phyloP scores from a whole-genome alignment of 2,113 vertebrate species.

The Dendropsophus ebraccatus region DNA sequence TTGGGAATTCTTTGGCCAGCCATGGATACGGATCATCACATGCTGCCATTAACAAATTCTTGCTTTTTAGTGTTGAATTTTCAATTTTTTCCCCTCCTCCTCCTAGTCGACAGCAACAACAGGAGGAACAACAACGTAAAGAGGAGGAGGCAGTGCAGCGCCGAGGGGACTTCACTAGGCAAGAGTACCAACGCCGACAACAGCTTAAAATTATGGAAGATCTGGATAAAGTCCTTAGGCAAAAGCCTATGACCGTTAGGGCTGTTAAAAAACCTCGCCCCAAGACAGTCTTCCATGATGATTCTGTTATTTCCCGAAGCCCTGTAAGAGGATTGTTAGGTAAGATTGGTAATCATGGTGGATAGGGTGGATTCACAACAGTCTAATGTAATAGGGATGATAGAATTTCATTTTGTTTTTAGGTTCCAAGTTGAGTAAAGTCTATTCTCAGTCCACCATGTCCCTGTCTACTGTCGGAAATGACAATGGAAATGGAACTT shows the following conservation, averaged over 20 bases:
- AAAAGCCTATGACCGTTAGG: constrained; percentile 77
- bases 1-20: too few relatives aligned
- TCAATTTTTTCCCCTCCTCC: background rate
- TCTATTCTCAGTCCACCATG: constrained; percentile 89
- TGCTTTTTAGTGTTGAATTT: background rate
- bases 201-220: constrained; percentile 93
- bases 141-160: constrained; percentile 73
- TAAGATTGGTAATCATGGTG: constrained; percentile 61
- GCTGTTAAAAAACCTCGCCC: constrained; percentile 80
- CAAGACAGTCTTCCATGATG: constrained; percentile 87
- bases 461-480: constrained; percentile 87
- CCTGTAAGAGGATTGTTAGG: constrained; percentile 83
- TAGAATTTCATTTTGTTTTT: constrained; percentile 4
- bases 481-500: constrained; percentile 68
- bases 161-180: constrained; percentile 82
- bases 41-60: background rate
- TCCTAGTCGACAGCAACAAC: constrained; percentile 56
- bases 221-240: constrained; percentile 86
- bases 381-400: background rate
- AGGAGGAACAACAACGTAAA: constrained; percentile 61
- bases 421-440: constrained; percentile 86
- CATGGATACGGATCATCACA: too few relatives aligned
- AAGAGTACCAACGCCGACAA: constrained; percentile 84
- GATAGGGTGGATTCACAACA: background rate
- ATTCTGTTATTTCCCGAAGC: constrained; percentile 83